phyloP scores from a whole-genome alignment of 2,113 vertebrate genomes.

The Drymodes brunneopygia region DNA sequence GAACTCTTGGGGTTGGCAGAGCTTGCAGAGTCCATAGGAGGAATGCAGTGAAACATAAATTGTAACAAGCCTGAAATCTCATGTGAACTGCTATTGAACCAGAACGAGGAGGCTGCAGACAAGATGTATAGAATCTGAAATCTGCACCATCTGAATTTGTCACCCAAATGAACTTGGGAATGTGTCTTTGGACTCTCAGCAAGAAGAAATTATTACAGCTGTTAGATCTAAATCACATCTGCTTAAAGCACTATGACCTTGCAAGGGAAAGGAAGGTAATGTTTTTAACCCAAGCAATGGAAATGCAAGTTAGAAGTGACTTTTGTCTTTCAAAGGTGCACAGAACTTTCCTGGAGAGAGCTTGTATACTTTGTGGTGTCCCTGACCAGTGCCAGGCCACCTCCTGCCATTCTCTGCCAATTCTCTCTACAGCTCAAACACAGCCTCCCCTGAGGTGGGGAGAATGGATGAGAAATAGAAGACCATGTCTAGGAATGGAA shows the following conservation, averaged over 20 bases:
- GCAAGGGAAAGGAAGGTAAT: neutral
- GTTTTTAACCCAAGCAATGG: neutral
- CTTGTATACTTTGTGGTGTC: neutral
- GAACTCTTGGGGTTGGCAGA: neutral
- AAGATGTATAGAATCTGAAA: neutral
- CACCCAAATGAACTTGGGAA: conserved; percentile 1
- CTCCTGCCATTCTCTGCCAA: neutral
- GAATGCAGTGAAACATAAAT: neutral
- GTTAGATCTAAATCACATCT: neutral
- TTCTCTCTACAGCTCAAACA: neutral
- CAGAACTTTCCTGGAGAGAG: neutral
- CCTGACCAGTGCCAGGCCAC: neutral
- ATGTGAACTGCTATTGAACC: neutral
- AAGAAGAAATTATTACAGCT: neutral
- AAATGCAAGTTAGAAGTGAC: neutral
- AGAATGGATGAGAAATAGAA: neutral
- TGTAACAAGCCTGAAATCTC: neutral
- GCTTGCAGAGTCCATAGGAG: neutral
- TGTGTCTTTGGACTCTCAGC: neutral
- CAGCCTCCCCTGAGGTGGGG: neutral
- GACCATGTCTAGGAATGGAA: neutral
- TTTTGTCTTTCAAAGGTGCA: neutral
- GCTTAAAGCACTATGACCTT: neutral
- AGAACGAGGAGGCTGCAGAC: neutral
- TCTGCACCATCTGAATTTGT: neutral